Conservation (phyloP, 2,797 vertebrate species). For the Syndactyla subalaris region DNA sequence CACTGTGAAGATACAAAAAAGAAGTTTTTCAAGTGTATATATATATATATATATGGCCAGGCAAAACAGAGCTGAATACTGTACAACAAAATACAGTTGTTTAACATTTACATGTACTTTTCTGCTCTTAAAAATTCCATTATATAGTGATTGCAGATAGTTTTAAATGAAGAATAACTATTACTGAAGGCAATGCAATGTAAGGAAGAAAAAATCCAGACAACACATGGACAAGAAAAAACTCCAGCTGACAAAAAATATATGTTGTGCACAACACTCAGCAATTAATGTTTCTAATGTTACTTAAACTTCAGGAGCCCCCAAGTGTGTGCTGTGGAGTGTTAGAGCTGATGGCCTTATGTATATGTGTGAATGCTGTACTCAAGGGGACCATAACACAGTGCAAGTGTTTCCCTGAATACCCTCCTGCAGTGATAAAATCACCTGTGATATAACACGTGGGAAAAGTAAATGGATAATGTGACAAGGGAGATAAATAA, state of each 20-base stretch:
- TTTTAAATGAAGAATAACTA: conserved; percentile 22
- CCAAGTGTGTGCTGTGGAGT: neutral
- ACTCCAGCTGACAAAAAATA: neutral
- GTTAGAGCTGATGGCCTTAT: neutral
- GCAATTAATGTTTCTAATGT: neutral
- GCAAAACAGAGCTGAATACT: conserved; percentile 24
- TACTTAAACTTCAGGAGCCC: neutral
- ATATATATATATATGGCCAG: neutral
- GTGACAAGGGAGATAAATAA: neutral
- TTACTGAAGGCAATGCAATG: neutral
- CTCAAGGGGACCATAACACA: neutral
- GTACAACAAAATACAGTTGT: neutral
- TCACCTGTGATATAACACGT: neutral
- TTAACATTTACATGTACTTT: conserved; percentile 24
- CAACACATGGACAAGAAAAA: neutral
- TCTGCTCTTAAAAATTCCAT: neutral
- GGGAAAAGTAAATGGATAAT: neutral
- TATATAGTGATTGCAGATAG: neutral
- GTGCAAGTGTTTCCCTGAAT: neutral
- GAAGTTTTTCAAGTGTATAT: neutral
- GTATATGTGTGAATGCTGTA: neutral
- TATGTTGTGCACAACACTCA: neutral
- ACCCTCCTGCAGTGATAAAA: neutral
- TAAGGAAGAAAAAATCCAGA: neutral
- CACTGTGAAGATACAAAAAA: conserved; percentile 58